Evolutionary conservation across 2,113 vertebrate genomes (phyloP).

Genomic region (Tupaia chinensis): DNA sequence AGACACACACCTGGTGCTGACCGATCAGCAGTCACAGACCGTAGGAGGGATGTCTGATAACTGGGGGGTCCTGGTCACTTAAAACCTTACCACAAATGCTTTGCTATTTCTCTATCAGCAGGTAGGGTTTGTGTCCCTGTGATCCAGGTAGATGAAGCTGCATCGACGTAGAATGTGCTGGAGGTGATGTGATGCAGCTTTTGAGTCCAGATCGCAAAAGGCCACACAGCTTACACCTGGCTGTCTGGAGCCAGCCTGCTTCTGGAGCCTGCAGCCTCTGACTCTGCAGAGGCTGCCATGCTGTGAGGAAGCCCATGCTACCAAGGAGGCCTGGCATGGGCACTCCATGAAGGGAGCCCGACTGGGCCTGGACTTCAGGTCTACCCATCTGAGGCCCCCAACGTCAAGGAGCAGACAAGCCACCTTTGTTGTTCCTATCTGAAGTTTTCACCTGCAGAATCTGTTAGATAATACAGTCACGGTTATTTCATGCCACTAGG

Average conservation of each 20-base stretch:
- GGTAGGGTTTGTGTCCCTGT: background rate
- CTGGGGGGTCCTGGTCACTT: too few relatives aligned
- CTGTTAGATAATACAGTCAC: background rate
- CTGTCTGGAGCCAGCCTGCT: background rate
- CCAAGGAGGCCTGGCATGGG: background rate
- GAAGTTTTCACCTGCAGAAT: background rate
- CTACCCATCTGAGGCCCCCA: background rate
- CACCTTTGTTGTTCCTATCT: background rate
- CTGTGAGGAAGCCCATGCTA: background rate
- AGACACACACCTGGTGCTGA: background rate
- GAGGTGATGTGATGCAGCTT: background rate
- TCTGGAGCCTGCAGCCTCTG: background rate
- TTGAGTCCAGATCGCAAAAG: background rate
- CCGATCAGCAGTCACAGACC: background rate
- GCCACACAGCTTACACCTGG: background rate
- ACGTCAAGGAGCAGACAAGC: background rate
- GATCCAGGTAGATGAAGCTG: background rate
- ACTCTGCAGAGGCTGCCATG: background rate
- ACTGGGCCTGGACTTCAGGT: background rate
- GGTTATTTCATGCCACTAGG: background rate
- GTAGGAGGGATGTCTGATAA: background rate
- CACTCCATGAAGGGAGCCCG: background rate
- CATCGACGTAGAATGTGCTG: background rate
- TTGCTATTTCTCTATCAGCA: accelerated
- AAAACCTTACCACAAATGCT: background rate